Evolutionary conservation across 2,888 invertebrate species (phyloP).

Genomic region (Calliphora vomitoria): DNA sequence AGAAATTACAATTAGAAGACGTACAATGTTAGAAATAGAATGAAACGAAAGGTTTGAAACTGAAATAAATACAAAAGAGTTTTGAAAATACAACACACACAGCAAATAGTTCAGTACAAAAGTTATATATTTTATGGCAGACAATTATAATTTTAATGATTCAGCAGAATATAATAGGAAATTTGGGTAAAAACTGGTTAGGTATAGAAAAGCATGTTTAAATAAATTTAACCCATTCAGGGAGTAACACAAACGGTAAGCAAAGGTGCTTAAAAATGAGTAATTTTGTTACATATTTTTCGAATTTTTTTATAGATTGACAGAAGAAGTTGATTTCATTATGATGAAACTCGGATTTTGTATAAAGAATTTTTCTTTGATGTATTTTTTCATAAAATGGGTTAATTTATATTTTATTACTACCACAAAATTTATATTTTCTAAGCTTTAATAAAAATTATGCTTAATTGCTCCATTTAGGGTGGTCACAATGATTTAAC

Average conservation of each 20-base stretch:
- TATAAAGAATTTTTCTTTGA: too few species aligned
- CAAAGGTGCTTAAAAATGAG: too few species aligned
- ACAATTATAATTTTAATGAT: slow-evolving; percentile 35
- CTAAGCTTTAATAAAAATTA: neutral
- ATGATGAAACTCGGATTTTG: too few species aligned
- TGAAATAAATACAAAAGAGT: neutral
- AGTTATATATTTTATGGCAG: neutral
- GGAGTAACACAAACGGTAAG: too few species aligned
- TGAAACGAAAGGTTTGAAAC: neutral
- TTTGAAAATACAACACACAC: neutral
- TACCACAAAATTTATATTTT: neutral
- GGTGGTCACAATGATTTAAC: neutral
- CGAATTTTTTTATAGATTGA: too few species aligned
- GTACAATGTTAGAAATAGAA: neutral
- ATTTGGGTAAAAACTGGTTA: neutral
- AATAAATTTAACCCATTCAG: neutral
- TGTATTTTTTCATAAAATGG: too few species aligned
- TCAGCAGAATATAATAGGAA: slow-evolving; percentile 19
- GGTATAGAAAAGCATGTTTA: neutral
- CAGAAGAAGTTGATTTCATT: too few species aligned
- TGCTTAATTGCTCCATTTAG: neutral
- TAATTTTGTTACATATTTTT: too few species aligned
- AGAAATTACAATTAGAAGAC: slow-evolving; percentile 44
- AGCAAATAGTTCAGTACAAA: neutral
- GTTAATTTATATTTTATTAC: too few species aligned